phyloP scores from a whole-genome alignment of 2,888 invertebrate genomes.

The Zele albiditarsus region DNA sequence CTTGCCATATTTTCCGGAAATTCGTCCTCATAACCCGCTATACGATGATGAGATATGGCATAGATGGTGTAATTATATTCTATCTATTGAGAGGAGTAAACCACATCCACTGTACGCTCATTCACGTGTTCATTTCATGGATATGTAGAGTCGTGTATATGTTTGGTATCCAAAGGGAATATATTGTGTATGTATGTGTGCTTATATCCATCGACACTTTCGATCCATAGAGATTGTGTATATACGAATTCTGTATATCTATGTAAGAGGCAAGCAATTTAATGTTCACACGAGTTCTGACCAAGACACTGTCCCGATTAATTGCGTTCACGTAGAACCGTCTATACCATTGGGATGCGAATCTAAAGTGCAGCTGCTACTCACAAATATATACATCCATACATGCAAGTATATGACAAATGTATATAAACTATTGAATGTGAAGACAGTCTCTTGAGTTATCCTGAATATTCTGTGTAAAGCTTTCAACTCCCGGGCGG shows the following conservation, averaged over 20 bases:
- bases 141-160: background rate
- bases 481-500: too few species aligned
- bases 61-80: background rate
- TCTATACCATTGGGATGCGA: background rate
- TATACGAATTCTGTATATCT: background rate
- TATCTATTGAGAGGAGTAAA: background rate
- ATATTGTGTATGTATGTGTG: background rate
- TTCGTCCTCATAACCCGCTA: background rate
- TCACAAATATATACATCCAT: background rate
- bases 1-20: background rate
- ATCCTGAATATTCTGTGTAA: too few species aligned
- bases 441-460: too few species aligned
- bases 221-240: slow-evolving; percentile 6
- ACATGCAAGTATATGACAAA: background rate
- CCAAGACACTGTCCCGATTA: background rate
- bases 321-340: background rate
- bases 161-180: background rate
- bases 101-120: background rate
- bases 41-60: background rate
- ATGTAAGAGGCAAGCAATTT: background rate
- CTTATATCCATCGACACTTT: background rate
- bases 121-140: background rate
- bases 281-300: background rate
- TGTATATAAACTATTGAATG: background rate
- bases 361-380: slow-evolving; percentile 7